These are phyloP conservation scores for Eudemis profundana DNA, from an alignment of 2,888 invertebrate genomes.

Conservation along the genomic window DNA sequence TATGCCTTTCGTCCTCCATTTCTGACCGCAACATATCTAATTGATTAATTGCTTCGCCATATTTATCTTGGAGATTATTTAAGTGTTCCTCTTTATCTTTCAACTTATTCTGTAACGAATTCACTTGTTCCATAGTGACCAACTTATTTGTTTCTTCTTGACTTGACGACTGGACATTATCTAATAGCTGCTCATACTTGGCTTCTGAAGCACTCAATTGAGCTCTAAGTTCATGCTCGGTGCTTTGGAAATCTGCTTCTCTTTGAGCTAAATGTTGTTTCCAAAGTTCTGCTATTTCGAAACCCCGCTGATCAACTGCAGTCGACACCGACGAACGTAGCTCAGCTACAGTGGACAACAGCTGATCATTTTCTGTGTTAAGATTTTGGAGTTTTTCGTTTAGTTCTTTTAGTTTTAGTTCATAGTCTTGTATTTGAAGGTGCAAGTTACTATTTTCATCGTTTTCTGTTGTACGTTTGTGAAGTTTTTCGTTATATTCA, in stretches of 20 bases:
- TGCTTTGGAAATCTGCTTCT: slow-evolving; percentile 86
- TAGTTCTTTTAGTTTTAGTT: slow-evolving; percentile 64
- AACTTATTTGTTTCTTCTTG: slow-evolving; percentile 80
- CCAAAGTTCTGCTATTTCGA: slow-evolving; percentile 89
- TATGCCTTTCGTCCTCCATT: slow-evolving; percentile 77
- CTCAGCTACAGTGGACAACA: slow-evolving; percentile 77
- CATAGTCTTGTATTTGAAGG: slow-evolving; percentile 54
- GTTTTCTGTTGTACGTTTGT: background rate
- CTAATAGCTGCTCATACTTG: slow-evolving; percentile 78
- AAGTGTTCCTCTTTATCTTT: slow-evolving; percentile 78
- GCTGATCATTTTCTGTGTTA: slow-evolving; percentile 75
- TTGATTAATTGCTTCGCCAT: slow-evolving; percentile 71
- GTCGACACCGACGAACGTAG: slow-evolving; percentile 77
- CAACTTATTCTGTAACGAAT: slow-evolving; percentile 73
- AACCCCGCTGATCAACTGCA: slow-evolving; percentile 87
- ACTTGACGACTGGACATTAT: slow-evolving; percentile 75
- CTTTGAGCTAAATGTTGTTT: slow-evolving; percentile 88
- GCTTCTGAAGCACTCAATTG: slow-evolving; percentile 81
- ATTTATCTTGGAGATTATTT: slow-evolving; percentile 72
- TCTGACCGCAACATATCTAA: slow-evolving; percentile 76
- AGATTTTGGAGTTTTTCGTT: slow-evolving; percentile 68
- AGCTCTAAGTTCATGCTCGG: slow-evolving; percentile 78
- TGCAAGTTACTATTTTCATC: slow-evolving; percentile 54
- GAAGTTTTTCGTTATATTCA: background rate
- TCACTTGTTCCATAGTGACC: slow-evolving; percentile 72